These are phyloP conservation scores for Vidua macroura DNA, from an alignment of 2,113 vertebrate species.

Conservation along the genomic window DNA sequence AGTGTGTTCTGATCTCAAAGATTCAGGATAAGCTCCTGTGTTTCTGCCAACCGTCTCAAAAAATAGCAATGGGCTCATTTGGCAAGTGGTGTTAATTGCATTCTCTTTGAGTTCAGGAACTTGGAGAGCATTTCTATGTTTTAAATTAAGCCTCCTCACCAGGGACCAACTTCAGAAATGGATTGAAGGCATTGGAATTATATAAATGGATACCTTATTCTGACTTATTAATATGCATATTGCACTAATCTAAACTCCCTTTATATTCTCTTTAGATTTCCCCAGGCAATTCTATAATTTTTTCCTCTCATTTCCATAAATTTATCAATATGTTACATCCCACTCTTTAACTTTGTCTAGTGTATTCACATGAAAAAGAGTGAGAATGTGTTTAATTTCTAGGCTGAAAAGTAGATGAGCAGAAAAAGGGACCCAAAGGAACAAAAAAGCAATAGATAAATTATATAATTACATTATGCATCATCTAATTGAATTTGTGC, in stretches of 20 bases:
- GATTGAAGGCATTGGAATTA: background rate
- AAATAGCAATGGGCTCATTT: background rate
- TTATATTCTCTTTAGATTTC: conserved; percentile 21
- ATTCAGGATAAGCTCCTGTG: background rate
- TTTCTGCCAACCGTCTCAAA: background rate
- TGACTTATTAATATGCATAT: conserved; percentile 26
- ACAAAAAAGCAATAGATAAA: background rate
- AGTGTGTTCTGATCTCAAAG: background rate
- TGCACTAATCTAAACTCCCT: background rate
- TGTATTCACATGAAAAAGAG: background rate
- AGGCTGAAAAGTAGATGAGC: background rate
- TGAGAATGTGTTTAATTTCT: background rate
- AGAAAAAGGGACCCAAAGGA: background rate
- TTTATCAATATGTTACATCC: conserved; percentile 5
- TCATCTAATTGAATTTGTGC: background rate
- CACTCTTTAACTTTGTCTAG: background rate
- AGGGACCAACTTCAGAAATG: conserved; percentile 22
- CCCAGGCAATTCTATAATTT: background rate
- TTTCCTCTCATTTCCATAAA: background rate
- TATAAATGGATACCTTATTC: conserved; percentile 30
- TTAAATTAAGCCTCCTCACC: conserved; percentile 36
- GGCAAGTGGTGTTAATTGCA: background rate
- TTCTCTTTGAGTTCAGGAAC: conserved; percentile 9
- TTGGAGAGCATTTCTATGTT: background rate
- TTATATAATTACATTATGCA: background rate